A percentile compares a stretch with the other conserved stretches of the same genome.
phyloP scores from a whole-genome alignment of 1,140 invertebrate genomes.

The Procambarus virginalis region DNA sequence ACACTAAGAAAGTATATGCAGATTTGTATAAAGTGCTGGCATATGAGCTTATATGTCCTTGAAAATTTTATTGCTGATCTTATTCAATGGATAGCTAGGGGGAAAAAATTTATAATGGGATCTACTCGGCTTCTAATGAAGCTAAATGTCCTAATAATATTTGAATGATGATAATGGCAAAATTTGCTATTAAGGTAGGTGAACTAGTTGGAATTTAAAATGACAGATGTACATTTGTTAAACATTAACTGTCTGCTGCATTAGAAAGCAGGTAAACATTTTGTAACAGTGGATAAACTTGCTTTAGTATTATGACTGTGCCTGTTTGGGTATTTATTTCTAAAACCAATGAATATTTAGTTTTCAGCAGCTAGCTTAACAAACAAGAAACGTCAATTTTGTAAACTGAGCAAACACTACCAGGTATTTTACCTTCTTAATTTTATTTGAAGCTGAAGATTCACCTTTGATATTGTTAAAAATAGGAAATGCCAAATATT shows the following conservation, averaged over 20 bases:
- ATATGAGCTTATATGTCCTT: not conserved
- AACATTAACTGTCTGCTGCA: not conserved
- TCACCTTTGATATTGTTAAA: not conserved
- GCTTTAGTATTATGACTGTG: not conserved
- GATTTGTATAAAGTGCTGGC: not conserved
- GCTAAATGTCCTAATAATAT: not conserved
- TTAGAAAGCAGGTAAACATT: too few species aligned
- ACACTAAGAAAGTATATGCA: not conserved
- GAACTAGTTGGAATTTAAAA: not conserved
- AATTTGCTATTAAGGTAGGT: not conserved
- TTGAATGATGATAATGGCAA: not conserved
- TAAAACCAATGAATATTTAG: not conserved
- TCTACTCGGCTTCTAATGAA: not conserved
- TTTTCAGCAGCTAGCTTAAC: not conserved
- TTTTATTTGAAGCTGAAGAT: not conserved
- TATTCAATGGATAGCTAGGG: not conserved
- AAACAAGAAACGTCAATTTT: not conserved
- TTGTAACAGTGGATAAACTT: not conserved
- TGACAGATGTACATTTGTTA: slow-evolving; percentile 2
- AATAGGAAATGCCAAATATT: not conserved
- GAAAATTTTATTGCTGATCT: not conserved
- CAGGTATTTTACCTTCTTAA: not conserved
- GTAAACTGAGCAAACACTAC: not conserved
- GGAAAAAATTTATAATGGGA: not conserved
- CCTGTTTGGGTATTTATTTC: slow-evolving; percentile 8